Evolutionary conservation across 2,888 invertebrate species (phyloP).

Genomic region (Augiades crinisus): DNA sequence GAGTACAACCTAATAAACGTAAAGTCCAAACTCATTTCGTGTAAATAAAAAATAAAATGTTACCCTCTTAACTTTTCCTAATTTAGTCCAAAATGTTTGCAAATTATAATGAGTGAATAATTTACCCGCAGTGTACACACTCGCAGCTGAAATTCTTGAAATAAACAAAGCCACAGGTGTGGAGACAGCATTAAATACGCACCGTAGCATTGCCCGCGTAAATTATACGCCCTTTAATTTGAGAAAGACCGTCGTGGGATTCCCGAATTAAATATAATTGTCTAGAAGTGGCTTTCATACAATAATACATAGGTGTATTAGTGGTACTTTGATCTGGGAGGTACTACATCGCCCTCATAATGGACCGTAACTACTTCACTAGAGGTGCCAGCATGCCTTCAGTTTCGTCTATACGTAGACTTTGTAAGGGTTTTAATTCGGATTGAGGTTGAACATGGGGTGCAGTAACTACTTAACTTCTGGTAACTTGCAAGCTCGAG

Average conservation of each 20-base stretch:
- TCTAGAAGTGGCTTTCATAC: constrained; percentile 5
- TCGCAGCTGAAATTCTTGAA: constrained; percentile 20
- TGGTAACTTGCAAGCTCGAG: too few species aligned
- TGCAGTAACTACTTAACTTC: too few species aligned
- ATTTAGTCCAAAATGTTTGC: not conserved
- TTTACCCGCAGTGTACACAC: constrained; percentile 5
- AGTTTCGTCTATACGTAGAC: too few species aligned
- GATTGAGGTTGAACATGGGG: too few species aligned
- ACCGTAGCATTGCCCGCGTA: constrained; percentile 15
- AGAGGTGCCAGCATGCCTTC: too few species aligned
- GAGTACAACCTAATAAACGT: too few species aligned
- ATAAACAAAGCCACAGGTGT: constrained; percentile 27
- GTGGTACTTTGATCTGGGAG: too few species aligned
- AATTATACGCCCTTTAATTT: constrained; percentile 25
- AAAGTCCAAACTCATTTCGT: too few species aligned
- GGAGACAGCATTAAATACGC: constrained; percentile 20
- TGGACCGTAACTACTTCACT: too few species aligned
- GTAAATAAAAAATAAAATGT: not conserved
- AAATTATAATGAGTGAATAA: constrained; percentile 14
- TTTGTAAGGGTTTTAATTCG: too few species aligned
- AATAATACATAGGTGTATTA: too few species aligned
- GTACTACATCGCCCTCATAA: too few species aligned
- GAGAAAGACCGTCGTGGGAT: constrained; percentile 12
- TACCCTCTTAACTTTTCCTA: not conserved
- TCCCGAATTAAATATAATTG: not conserved